Conservation (phyloP, 2,797 vertebrate species). For the Sus cebifrons region DNA sequence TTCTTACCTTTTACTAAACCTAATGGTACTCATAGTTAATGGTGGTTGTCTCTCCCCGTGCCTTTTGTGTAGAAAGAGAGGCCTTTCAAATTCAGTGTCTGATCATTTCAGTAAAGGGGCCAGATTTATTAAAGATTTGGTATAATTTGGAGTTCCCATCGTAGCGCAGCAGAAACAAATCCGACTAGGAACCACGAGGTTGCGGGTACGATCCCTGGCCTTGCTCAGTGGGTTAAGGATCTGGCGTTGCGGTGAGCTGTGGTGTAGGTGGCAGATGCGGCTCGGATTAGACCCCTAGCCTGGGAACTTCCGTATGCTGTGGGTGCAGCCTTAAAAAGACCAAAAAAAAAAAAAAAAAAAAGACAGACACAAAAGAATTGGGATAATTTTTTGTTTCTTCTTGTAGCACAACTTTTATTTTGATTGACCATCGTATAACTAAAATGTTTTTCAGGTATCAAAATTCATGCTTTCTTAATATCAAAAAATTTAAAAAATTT, state of each 20-base stretch:
- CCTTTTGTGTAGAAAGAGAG: background rate
- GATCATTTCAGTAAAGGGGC: background rate
- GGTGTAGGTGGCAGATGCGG: too few species aligned
- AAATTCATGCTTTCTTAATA: constrained; percentile 24
- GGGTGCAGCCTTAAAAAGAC: too few species aligned
- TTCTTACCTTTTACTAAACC: background rate
- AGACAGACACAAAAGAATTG: background rate
- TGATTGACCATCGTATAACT: background rate
- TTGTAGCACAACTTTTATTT: constrained; percentile 30
- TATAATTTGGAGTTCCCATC: background rate
- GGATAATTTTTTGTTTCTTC: constrained; percentile 11
- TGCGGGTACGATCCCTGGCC: too few species aligned
- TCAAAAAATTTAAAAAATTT: background rate
- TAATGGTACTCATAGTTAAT: constrained; percentile 19
- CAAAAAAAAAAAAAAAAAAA: too few species aligned
- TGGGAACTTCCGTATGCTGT: too few species aligned
- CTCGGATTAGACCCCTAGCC: too few species aligned
- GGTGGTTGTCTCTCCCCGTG: background rate
- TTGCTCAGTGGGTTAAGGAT: too few species aligned
- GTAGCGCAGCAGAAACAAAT: too few species aligned
- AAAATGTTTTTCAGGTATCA: background rate
- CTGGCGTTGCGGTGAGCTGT: too few species aligned
- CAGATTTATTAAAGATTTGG: background rate
- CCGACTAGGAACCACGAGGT: too few species aligned
- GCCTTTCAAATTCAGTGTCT: background rate